Conservation (phyloP, 2,888 invertebrate species). For the Rhingia rostrata region DNA sequence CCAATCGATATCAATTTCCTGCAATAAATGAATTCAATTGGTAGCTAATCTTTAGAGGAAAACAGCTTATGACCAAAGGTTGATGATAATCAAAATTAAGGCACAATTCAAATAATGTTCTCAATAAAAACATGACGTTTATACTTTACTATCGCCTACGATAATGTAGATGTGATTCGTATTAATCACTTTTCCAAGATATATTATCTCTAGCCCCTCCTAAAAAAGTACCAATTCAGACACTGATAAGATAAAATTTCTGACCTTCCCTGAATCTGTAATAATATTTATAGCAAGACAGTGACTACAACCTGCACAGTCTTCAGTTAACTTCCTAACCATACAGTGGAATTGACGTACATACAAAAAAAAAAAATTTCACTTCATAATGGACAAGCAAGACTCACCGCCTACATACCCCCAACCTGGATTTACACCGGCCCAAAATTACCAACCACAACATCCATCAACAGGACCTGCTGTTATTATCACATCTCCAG, state of each 20-base stretch:
- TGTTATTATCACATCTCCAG: conserved; percentile 23
- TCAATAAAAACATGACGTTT: too few species aligned
- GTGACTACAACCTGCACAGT: conserved; percentile 3
- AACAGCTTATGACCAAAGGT: too few species aligned
- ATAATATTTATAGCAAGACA: not conserved
- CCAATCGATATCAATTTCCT: too few species aligned
- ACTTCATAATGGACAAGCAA: conserved; percentile 42
- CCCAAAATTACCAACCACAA: conserved; percentile 80
- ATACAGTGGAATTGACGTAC: not conserved
- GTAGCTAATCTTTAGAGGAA: too few species aligned
- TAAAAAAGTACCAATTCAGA: not conserved
- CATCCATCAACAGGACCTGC: conserved; percentile 21
- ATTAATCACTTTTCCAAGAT: too few species aligned
- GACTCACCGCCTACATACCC: conserved; percentile 79
- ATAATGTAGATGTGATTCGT: too few species aligned
- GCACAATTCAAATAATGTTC: too few species aligned
- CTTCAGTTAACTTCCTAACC: not conserved
- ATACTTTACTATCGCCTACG: too few species aligned
- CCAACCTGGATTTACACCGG: conserved; percentile 79
- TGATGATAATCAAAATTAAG: too few species aligned
- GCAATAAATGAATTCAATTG: too few species aligned
- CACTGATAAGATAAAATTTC: conserved; percentile 37
- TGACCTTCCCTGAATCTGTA: not conserved
- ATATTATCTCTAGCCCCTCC: not conserved
- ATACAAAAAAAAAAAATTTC: not conserved